Conservation (phyloP, 2,888 invertebrate genomes). For the Drosophila longiperda region DNA sequence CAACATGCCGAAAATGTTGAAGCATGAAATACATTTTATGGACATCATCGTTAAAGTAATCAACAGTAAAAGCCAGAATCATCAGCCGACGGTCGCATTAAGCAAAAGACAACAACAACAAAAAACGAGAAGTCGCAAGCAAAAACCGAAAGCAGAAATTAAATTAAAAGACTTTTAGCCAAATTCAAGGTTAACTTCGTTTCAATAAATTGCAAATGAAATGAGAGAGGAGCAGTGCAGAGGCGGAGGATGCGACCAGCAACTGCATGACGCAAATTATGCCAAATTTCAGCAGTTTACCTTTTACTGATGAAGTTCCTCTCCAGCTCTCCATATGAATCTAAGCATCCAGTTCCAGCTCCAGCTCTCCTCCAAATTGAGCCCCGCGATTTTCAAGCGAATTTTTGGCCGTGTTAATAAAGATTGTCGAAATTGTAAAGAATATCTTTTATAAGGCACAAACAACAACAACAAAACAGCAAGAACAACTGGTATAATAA, state of each 20-base stretch:
- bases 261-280: slow-evolving; percentile 72
- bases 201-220: slow-evolving; percentile 77
- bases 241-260: slow-evolving; percentile 35
- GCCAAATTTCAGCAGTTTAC: slow-evolving; percentile 59
- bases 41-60: slow-evolving; percentile 77
- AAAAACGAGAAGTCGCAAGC: slow-evolving; percentile 44
- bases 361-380: slow-evolving; percentile 5
- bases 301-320: slow-evolving; percentile 51
- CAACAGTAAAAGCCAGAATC: slow-evolving; percentile 73
- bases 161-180: slow-evolving; percentile 81
- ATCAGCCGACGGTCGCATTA: slow-evolving; percentile 56
- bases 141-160: slow-evolving; percentile 60
- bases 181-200: slow-evolving; percentile 81
- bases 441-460: slow-evolving; percentile 53
- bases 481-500: slow-evolving; percentile 62
- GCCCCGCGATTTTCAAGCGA: slow-evolving; percentile 49
- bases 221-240: slow-evolving; percentile 38
- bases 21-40: slow-evolving; percentile 71
- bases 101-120: slow-evolving; percentile 11
- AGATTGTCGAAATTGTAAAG: slow-evolving; percentile 65
- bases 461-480: slow-evolving; percentile 4
- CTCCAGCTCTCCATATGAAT: slow-evolving; percentile 13
- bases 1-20: slow-evolving; percentile 45
- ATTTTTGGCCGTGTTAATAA: slow-evolving; percentile 60
- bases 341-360: not conserved